Conservation (phyloP, 2,113 vertebrate genomes). For the Paramormyrops kingsleyae region DNA sequence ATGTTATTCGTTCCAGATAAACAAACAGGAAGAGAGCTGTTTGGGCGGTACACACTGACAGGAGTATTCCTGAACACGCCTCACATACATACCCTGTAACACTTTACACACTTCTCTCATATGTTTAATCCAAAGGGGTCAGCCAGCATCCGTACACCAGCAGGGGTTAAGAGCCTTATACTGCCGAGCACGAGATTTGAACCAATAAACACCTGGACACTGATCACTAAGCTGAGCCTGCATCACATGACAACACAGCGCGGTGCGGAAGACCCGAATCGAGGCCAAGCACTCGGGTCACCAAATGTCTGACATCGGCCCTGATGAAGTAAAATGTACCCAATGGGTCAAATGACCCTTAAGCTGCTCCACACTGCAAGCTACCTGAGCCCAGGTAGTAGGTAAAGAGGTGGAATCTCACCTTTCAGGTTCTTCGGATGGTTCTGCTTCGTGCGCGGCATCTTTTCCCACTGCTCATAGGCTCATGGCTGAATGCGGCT, state of each 20-base stretch:
- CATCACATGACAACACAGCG: neutral
- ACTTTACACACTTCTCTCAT: neutral
- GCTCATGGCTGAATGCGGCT: constrained; percentile 43
- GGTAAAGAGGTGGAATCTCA: constrained; percentile 44
- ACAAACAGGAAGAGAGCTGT: constrained; percentile 27
- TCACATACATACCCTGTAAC: neutral
- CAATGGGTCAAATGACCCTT: neutral
- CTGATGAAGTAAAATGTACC: neutral
- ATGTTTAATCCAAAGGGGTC: neutral
- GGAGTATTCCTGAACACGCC: neutral
- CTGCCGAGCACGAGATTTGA: neutral
- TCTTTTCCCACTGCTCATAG: constrained; percentile 66
- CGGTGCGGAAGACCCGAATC: neutral
- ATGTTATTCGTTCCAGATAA: constrained; percentile 26
- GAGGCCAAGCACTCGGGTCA: neutral
- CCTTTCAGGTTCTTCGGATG: constrained; percentile 95
- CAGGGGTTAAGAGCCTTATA: neutral
- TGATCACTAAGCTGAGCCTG: neutral
- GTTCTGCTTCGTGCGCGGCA: constrained; percentile 98
- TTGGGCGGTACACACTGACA: constrained; percentile 17
- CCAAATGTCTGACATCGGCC: neutral
- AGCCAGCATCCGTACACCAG: neutral
- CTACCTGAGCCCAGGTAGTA: neutral
- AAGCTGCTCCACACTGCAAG: neutral
- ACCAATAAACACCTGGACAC: neutral